phyloP scores from a whole-genome alignment of 2,113 vertebrate species.

The Psittacula cyanocephala region DNA sequence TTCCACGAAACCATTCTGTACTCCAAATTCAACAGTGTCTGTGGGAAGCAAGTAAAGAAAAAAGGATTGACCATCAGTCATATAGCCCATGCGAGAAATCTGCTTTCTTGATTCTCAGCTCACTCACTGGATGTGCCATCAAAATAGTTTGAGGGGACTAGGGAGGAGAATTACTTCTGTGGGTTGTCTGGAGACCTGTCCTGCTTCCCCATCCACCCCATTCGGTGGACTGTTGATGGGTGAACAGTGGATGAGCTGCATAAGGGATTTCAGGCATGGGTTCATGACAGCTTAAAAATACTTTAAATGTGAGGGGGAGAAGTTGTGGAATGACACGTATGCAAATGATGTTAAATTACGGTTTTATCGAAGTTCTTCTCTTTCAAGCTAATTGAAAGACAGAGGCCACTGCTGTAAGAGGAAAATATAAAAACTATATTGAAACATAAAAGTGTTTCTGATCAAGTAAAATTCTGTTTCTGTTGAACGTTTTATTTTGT shows the following conservation, averaged over 20 bases:
- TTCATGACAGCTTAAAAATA: not conserved
- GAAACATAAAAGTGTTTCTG: constrained; percentile 60
- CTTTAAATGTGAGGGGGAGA: not conserved
- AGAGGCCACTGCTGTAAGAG: constrained; percentile 36
- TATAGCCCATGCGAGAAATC: not conserved
- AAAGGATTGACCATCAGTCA: not conserved
- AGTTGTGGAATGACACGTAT: not conserved
- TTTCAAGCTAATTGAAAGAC: constrained; percentile 56
- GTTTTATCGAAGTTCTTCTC: constrained; percentile 47
- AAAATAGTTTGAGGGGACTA: not conserved
- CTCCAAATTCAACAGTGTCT: not conserved
- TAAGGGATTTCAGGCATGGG: not conserved
- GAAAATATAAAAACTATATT: constrained; percentile 20
- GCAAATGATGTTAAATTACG: not conserved
- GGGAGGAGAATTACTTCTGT: not conserved
- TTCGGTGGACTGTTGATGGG: not conserved
- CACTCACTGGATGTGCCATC: not conserved
- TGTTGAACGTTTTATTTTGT: constrained; percentile 71
- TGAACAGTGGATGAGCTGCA: not conserved
- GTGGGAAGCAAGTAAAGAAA: not conserved
- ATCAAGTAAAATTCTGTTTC: constrained; percentile 69
- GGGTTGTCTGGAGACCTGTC: not conserved
- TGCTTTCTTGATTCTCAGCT: not conserved
- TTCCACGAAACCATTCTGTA: not conserved
- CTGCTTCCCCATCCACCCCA: not conserved